Conservation (phyloP, 2,888 invertebrate species). For the Fragum sueziense region DNA sequence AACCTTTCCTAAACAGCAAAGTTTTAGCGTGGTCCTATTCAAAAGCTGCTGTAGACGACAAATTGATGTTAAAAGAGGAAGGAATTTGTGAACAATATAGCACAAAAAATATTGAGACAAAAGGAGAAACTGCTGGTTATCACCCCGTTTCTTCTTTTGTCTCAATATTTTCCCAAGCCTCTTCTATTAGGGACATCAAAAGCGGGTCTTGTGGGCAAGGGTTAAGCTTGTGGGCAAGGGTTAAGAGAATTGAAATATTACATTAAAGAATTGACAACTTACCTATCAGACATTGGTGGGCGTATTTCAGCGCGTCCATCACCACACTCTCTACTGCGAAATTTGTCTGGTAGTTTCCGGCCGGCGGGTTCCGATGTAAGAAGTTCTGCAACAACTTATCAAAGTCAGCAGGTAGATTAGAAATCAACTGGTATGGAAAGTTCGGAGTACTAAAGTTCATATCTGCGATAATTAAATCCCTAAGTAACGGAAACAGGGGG, state of each 20-base stretch:
- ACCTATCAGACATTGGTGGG: constrained; percentile 81
- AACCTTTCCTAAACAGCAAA: too few relatives aligned
- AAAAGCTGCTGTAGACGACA: too few relatives aligned
- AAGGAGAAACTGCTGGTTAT: too few relatives aligned
- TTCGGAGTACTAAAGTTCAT: constrained; percentile 81
- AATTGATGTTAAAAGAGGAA: neutral
- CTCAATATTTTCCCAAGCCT: too few relatives aligned
- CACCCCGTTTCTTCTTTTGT: too few relatives aligned
- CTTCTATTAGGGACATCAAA: too few relatives aligned
- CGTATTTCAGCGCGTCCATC: constrained; percentile 81
- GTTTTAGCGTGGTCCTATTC: too few relatives aligned
- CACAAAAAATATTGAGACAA: too few relatives aligned
- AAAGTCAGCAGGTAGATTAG: constrained; percentile 80
- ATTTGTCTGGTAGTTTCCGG: constrained; percentile 78
- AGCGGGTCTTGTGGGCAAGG: too few relatives aligned
- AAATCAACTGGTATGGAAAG: constrained; percentile 81
- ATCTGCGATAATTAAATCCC: constrained; percentile 82
- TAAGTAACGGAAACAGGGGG: constrained; percentile 80
- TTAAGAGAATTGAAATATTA: too few relatives aligned
- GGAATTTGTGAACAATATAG: neutral
- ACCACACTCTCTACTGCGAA: constrained; percentile 80
- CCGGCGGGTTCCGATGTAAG: constrained; percentile 78
- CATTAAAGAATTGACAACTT: too few relatives aligned
- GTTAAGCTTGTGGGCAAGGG: too few relatives aligned
- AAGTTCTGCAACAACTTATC: constrained; percentile 81